phyloP scores from a whole-genome alignment of 2,113 vertebrate genomes.

The Upupa epops region DNA sequence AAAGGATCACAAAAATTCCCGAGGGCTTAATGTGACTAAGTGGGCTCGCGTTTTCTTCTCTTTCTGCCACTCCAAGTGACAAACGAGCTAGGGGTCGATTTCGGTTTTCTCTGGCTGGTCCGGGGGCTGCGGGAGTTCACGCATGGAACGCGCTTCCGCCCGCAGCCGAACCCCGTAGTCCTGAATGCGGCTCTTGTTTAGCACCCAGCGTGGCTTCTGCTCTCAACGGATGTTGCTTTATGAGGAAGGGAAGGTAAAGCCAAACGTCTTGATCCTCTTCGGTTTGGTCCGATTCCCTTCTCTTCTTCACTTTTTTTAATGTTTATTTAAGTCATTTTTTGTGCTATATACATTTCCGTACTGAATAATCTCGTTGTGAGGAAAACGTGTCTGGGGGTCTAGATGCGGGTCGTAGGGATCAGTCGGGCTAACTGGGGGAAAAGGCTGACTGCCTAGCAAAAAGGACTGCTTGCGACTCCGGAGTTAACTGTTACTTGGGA shows the following conservation, averaged over 20 bases:
- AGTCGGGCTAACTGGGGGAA: neutral
- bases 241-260: neutral
- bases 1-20: neutral
- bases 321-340: too few relatives aligned
- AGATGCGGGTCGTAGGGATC: neutral
- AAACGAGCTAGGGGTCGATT: neutral
- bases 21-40: neutral
- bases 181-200: neutral
- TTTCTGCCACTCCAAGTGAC: fast-evolving
- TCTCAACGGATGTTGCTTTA: neutral
- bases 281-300: neutral
- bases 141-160: neutral
- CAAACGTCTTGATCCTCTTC: neutral
- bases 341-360: too few relatives aligned
- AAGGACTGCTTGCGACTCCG: neutral
- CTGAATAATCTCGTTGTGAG: neutral
- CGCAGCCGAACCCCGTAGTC: neutral
- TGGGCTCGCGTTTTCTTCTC: neutral
- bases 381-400: neutral
- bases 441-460: neutral
- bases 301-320: neutral
- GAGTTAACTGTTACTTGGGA: neutral
- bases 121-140: neutral
- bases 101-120: neutral
- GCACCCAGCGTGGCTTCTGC: neutral